These are phyloP conservation scores for Phrixothrix hirtus DNA, from an alignment of 2,888 invertebrate species.

Conservation along the genomic window DNA sequence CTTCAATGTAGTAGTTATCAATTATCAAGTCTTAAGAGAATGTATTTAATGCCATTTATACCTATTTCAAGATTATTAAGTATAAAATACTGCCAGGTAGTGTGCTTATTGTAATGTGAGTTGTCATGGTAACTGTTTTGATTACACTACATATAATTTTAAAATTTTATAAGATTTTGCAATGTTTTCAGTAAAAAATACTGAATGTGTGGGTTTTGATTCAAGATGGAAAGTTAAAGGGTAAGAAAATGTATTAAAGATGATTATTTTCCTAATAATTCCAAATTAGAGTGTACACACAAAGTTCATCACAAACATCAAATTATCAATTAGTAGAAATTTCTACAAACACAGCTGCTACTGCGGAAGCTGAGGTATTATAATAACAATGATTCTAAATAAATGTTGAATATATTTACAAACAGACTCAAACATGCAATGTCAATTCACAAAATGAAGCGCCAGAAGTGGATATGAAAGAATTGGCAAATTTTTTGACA, in stretches of 20 bases:
- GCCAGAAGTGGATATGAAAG: slow-evolving; percentile 53
- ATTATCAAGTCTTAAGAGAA: too few species aligned
- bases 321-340: slow-evolving; percentile 43
- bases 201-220: slow-evolving; percentile 58
- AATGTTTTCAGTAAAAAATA: slow-evolving; percentile 56
- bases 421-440: slow-evolving; percentile 55
- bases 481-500: slow-evolving; percentile 57
- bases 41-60: too few species aligned
- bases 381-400: slow-evolving; percentile 3
- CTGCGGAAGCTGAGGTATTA: slow-evolving; percentile 43
- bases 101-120: background rate
- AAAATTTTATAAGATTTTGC: slow-evolving; percentile 32
- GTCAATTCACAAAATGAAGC: slow-evolving; percentile 22
- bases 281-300: slow-evolving; percentile 45
- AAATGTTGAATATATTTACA: slow-evolving; percentile 5
- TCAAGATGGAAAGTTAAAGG: slow-evolving; percentile 55
- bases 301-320: slow-evolving; percentile 45
- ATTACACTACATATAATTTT: background rate
- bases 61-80: too few species aligned
- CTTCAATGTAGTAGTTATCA: too few species aligned
- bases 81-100: too few species aligned
- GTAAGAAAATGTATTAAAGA: slow-evolving; percentile 35
- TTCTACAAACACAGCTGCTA: slow-evolving; percentile 45
- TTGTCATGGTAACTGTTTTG: background rate
- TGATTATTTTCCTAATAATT: slow-evolving; percentile 3